Evolutionary conservation across 1,140 invertebrate species (phyloP).

Genomic region (Drosophila tristis): DNA sequence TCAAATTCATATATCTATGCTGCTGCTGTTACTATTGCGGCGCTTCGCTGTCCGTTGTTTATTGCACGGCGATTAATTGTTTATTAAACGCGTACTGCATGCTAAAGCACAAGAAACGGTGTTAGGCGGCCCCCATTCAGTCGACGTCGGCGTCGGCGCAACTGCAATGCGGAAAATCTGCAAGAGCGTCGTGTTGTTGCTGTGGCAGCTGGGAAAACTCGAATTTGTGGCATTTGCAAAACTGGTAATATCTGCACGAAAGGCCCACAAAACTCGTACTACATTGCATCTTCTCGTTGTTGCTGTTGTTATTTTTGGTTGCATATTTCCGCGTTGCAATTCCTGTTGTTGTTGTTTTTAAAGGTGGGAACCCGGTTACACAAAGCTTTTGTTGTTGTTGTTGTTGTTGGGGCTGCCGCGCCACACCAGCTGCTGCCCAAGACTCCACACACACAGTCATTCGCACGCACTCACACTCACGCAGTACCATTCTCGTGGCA

Average conservation of each 20-base stretch:
- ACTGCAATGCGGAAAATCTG: constrained; percentile 75
- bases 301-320: constrained; percentile 23
- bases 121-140: constrained; percentile 54
- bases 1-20: constrained; percentile 41
- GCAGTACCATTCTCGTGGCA: constrained; percentile 57
- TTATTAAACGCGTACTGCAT: constrained; percentile 75
- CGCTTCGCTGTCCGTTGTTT: constrained; percentile 47
- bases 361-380: constrained; percentile 36
- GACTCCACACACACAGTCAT: constrained; percentile 24
- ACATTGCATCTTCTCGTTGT: constrained; percentile 30
- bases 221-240: constrained; percentile 68
- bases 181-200: constrained; percentile 37
- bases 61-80: constrained; percentile 70
- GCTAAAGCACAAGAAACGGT: constrained; percentile 55
- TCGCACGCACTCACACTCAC: constrained; percentile 42
- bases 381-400: constrained; percentile 10
- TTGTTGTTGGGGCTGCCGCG: constrained; percentile 25
- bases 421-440: constrained; percentile 49
- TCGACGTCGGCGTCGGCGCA: constrained; percentile 32
- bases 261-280: constrained; percentile 53
- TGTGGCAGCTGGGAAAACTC: constrained; percentile 71
- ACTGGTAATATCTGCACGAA: constrained; percentile 70
- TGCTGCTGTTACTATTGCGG: constrained; percentile 13
- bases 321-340: constrained; percentile 66
- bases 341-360: constrained; percentile 16